Percentiles rank a stretch among this genome's conserved stretches.
Evolutionary conservation across 2,888 invertebrate species (phyloP).

Genomic region (Galeruca laticollis): DNA sequence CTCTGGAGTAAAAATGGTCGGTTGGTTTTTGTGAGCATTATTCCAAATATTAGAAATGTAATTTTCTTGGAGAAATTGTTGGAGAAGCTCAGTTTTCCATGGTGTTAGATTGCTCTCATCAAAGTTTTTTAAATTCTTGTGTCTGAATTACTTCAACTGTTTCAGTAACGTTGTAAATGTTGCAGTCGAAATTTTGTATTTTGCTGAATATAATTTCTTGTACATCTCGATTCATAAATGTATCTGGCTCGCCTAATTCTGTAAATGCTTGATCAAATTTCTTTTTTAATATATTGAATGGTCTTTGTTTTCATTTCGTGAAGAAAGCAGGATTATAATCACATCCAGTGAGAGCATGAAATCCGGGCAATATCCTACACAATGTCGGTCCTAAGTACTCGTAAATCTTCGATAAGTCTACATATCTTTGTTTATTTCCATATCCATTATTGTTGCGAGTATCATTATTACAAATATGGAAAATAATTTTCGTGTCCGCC

Average conservation of each 20-base stretch:
- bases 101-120: slow-evolving; percentile 48
- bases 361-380: too few species aligned
- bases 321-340: too few species aligned
- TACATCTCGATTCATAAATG: slow-evolving; percentile 14
- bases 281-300: too few species aligned
- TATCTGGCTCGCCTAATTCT: slow-evolving; percentile 27
- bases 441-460: too few species aligned
- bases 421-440: too few species aligned
- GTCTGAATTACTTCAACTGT: slow-evolving; percentile 44
- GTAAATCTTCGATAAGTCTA: too few species aligned
- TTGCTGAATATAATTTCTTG: slow-evolving; percentile 33
- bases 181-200: slow-evolving; percentile 40
- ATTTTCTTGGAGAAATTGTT: slow-evolving; percentile 46
- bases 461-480: too few species aligned
- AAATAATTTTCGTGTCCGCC: too few species aligned
- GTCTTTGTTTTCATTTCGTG: too few species aligned
- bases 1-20: slow-evolving; percentile 39
- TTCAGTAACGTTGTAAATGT: slow-evolving; percentile 53
- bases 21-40: slow-evolving; percentile 43
- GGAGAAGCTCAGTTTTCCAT: slow-evolving; percentile 44
- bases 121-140: slow-evolving; percentile 42
- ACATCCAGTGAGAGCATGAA: too few species aligned
- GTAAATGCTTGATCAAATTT: too few species aligned
- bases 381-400: too few species aligned
- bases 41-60: slow-evolving; percentile 48